Evolutionary conservation across 23 tunicate genomes (phyloP).

Genomic region (Trididemnum miniatum): DNA sequence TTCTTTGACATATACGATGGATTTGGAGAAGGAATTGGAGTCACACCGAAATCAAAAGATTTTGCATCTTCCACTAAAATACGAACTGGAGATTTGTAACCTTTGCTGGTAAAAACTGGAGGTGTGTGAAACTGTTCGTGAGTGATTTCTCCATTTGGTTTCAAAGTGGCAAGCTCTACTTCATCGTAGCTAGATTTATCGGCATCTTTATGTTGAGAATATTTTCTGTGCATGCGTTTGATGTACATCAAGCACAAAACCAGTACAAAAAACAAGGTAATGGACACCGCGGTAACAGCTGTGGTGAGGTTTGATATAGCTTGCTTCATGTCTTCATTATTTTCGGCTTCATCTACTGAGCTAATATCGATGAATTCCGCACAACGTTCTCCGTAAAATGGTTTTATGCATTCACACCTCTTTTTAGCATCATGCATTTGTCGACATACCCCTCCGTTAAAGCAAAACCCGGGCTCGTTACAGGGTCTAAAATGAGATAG

Average conservation of each 20-base stretch:
- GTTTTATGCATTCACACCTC: conserved; percentile 37
- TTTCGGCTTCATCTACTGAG: not conserved
- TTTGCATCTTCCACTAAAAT: not conserved
- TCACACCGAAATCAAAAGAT: no score
- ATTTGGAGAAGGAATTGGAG: not conserved
- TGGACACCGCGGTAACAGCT: conserved; percentile 8
- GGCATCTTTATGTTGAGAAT: not conserved
- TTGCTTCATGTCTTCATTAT: not conserved
- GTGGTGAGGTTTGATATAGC: not conserved
- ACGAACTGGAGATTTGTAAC: not conserved
- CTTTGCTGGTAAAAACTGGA: not conserved
- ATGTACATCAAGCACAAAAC: not conserved
- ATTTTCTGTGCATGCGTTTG: not conserved
- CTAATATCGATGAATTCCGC: conserved; percentile 12
- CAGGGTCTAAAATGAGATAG: conserved; percentile 26
- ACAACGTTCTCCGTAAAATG: conserved; percentile 45
- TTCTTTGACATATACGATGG: not conserved
- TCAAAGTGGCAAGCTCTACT: not conserved
- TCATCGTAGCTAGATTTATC: not conserved
- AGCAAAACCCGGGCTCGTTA: conserved; percentile 24
- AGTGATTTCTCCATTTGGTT: not conserved
- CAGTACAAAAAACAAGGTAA: not conserved
- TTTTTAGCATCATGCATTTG: not conserved
- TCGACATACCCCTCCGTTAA: conserved; percentile 49
- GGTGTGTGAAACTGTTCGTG: not conserved